Evolutionary conservation across 2,113 vertebrate species (phyloP).

Genomic region (Ploceus nigricollis): DNA sequence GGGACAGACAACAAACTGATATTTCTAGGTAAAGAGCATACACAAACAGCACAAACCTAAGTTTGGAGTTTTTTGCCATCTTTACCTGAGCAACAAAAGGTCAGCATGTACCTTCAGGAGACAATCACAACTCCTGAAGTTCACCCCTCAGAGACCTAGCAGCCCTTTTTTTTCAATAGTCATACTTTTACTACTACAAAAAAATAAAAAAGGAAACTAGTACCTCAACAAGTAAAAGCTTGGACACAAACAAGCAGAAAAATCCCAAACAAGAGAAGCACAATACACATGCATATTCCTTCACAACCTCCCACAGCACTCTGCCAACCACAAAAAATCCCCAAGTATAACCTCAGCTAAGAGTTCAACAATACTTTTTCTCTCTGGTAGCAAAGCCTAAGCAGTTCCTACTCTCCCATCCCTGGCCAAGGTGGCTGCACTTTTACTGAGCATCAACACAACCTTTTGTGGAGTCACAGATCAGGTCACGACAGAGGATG

Average conservation of each 20-base stretch:
- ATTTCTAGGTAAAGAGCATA: not conserved
- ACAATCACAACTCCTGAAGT: not conserved
- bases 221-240: not conserved
- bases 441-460: not conserved
- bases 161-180: not conserved
- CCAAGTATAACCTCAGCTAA: not conserved
- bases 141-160: not conserved
- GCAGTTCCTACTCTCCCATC: not conserved
- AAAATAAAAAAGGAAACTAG: not conserved
- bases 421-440: not conserved
- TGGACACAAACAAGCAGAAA: not conserved
- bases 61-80: not conserved
- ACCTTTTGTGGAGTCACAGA: not conserved
- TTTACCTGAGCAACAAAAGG: not conserved
- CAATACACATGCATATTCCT: not conserved
- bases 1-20: not conserved
- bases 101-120: not conserved
- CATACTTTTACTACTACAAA: not conserved
- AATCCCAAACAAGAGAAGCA: not conserved
- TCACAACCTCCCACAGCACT: not conserved
- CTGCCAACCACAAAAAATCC: not conserved
- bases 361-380: not conserved
- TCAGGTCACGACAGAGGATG: rapidly evolving
- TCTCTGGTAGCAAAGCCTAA: not conserved
- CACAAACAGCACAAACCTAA: not conserved